A percentile compares a stretch with the other conserved stretches of the same genome.
phyloP scores from a whole-genome alignment of 1,140 invertebrate genomes.

The Mesaphorura yosii region DNA sequence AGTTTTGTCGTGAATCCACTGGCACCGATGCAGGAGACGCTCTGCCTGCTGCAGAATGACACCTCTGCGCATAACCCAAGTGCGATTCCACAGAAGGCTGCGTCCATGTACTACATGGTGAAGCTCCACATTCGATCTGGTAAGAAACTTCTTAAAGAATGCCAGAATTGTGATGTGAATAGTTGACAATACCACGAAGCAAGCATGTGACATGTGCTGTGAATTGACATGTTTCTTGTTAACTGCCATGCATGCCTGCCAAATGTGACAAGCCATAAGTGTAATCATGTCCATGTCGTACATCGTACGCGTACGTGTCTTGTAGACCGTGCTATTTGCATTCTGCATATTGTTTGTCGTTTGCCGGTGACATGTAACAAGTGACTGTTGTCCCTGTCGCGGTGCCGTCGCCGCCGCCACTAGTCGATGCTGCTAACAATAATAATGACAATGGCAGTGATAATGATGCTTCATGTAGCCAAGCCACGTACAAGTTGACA shows the following conservation, averaged over 20 bases:
- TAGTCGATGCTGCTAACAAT: too few species aligned
- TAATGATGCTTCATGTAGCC: too few species aligned
- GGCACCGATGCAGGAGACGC: constrained; percentile 79
- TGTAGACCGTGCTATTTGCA: too few species aligned
- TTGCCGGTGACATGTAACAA: too few species aligned
- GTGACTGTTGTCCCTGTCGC: too few species aligned
- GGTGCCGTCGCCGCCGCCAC: too few species aligned
- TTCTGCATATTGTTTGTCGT: too few species aligned
- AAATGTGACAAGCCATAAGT: neutral
- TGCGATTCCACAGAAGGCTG: constrained; percentile 63
- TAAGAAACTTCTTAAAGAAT: constrained; percentile 32
- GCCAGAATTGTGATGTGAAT: neutral
- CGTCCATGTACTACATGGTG: constrained; percentile 90
- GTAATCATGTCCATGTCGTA: too few species aligned
- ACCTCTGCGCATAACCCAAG: constrained; percentile 75
- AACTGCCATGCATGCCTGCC: neutral
- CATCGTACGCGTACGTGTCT: too few species aligned
- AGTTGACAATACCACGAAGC: neutral
- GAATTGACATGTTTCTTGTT: neutral
- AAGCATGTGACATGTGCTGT: neutral
- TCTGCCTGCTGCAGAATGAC: constrained; percentile 84
- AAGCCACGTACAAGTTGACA: too few species aligned
- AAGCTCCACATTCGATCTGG: constrained; percentile 77
- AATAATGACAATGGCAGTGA: too few species aligned
- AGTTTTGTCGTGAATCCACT: constrained; percentile 84